Base-by-base conservation (phyloP, 2,888 invertebrate genomes). In the Choristoneura rosaceana region DNA sequence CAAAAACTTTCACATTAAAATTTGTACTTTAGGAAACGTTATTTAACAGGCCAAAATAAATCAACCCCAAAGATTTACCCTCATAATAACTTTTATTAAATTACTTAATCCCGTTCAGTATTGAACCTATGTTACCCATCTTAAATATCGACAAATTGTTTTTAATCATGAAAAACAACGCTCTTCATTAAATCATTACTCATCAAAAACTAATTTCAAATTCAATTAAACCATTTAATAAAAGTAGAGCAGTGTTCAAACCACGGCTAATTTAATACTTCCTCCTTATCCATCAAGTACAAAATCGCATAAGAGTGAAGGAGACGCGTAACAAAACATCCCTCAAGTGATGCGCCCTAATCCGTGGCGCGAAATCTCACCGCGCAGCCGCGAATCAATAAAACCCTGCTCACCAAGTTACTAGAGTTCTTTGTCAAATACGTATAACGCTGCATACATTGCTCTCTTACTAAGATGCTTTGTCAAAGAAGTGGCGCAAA, bases 321-420 rank as follows among this genome's bases (percentile, higher is more conserved):
- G 76, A 58, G 79, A 79, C 55, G 47, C 68, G 34, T 71, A 68
- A 67, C 38, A 69, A 59, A 71, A 69, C 61, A 73, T 71, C 70
- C 73, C 74, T 69, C 69, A 55, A 76, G 50, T 76, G 52, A 64
- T 73, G 63, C 63, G 68, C 73, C 73, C 75, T 76, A 75, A 67
- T 76, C 75, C 55, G 76, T 82, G 87, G 87, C 81, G 85, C 81
- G 78, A 88, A 85, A 83, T 83, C 77, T 74, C 78, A 81, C 78
- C 83, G 90, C 93, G 93, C 93, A 80, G 91, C 91, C 93, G 93
- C 85, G 83, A 90, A 93, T 93, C 93, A 87, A 93, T 93, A 93
- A 83, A 78, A 63, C 77, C 62, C 78, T 83, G 79, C 63, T 69
- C 58, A 76, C 75, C 25, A 71, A 43, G n/a, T n/a, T 14, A 43